Percentiles rank a stretch among this genome's conserved stretches.
These are phyloP conservation scores for Platyscapa corneri DNA, from an alignment of 1,140 invertebrate genomes.

Conservation along the genomic window DNA sequence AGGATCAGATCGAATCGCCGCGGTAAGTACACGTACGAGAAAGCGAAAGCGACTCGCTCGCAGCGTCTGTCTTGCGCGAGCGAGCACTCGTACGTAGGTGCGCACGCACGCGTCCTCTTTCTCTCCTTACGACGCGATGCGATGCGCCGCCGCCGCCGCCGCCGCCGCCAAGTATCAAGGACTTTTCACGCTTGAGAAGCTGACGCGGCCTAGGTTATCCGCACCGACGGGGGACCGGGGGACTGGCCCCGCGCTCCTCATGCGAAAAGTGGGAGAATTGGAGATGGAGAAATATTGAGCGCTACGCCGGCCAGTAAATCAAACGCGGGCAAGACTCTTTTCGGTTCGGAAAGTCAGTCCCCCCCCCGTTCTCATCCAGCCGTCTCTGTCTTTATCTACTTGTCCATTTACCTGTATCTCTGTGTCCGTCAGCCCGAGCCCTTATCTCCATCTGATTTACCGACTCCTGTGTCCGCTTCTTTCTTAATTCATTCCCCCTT, in stretches of 20 bases:
- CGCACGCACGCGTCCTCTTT: slow-evolving; percentile 19
- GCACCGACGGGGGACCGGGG: neutral
- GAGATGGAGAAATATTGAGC: neutral
- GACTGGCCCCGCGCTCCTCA: no score
- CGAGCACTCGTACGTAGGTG: no score
- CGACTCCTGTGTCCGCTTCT: neutral
- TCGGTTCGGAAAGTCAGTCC: no score
- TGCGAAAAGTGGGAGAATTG: neutral
- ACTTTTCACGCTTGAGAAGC: slow-evolving; percentile 65
- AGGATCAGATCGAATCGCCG: slow-evolving; percentile 8
- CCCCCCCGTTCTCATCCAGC: neutral
- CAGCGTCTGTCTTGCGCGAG: neutral
- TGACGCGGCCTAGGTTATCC: slow-evolving; percentile 63
- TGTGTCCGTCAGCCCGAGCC: neutral
- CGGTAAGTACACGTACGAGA: slow-evolving; percentile 4
- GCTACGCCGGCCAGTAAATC: neutral
- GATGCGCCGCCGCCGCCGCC: neutral
- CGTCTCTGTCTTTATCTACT: slow-evolving; percentile 28
- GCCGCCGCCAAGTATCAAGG: slow-evolving; percentile 57
- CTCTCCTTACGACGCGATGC: neutral
- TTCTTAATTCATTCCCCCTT: neutral
- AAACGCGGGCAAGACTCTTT: neutral
- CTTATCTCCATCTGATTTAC: slow-evolving; percentile 41
- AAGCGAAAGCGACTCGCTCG: slow-evolving; percentile 20
- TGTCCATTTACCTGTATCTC: slow-evolving; percentile 51